These are phyloP conservation scores for Brachypterus glaber DNA, from an alignment of 2,888 invertebrate genomes.

Conservation along the genomic window DNA sequence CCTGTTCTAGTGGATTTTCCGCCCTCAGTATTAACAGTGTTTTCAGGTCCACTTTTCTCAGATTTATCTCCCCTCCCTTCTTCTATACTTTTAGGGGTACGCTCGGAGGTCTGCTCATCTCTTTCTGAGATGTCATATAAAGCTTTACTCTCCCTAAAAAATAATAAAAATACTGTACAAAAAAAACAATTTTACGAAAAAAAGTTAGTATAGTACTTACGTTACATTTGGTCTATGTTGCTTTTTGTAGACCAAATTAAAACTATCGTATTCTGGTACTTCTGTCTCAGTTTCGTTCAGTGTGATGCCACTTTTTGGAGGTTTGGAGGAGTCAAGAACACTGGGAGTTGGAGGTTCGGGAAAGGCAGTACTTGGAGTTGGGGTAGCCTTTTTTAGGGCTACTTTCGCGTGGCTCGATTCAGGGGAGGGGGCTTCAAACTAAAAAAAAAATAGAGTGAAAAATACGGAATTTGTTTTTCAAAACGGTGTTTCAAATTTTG, in stretches of 20 bases:
- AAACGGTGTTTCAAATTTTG: too few species aligned
- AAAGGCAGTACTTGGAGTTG: constrained; percentile 28
- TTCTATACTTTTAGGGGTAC: too few species aligned
- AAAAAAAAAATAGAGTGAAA: constrained; percentile 5
- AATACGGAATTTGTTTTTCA: constrained; percentile 1
- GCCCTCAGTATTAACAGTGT: too few species aligned
- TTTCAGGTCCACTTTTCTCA: too few species aligned
- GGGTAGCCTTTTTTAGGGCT: constrained; percentile 28
- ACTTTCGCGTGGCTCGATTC: constrained; percentile 33
- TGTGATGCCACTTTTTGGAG: neutral
- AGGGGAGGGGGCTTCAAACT: constrained; percentile 34
- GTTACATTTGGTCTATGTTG: constrained; percentile 23
- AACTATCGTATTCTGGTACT: constrained; percentile 33
- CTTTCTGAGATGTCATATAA: too few species aligned
- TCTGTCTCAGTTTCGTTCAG: constrained; percentile 20
- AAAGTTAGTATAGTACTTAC: too few species aligned
- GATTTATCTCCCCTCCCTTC: too few species aligned
- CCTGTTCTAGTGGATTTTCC: too few species aligned
- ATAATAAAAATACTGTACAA: too few species aligned
- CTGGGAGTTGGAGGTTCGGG: constrained; percentile 20
- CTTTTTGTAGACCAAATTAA: constrained; percentile 29
- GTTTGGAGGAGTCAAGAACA: neutral
- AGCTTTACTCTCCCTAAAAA: too few species aligned
- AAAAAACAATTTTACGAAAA: too few species aligned
- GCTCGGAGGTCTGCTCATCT: too few species aligned